Base-by-base conservation (phyloP, 2,888 invertebrate species). In the Sarcophaga subvicina region DNA sequence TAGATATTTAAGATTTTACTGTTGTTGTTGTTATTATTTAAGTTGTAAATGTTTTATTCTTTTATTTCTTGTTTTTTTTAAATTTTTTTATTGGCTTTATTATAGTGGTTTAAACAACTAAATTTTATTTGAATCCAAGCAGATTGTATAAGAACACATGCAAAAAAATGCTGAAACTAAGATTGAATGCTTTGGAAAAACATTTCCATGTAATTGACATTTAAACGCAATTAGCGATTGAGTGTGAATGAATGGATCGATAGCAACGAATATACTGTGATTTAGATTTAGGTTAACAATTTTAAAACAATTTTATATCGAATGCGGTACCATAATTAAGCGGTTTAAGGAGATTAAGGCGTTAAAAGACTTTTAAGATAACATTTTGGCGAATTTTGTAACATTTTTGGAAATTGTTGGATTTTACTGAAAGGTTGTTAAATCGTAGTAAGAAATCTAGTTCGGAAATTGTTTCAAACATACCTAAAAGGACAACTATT, bases 191-290 rank as follows among this genome's bases (percentile, higher is more conserved):
- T 70, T 64, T 69, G 76, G 12, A 62, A 77, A 47, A 83, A 83
- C 81, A 78, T 83, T 81, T 81, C 22, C 80, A 71, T 87, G 80
- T 87, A 83, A 87, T 81, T 87, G 86, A 83, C 86, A 83, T 78
- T 83, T 83, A 60, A 79, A 81, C 45, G 78, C 83, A 87, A 87
- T 78, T 83, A 83, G 71, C 62, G 75, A 78, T 75, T 66, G 27
- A 81, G 78, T 81, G 80, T 76, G 75, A 81, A 77, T 83, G 64
- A 79, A 75, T 75, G 73, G 49, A 49, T 49, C 14, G 14, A 12
- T 49, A 14, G 49, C 14, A 49, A 49, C 12, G 49, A 12, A 49
- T 14, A 49, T 49, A 37, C 37, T 25, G 27, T 27, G 1, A n/a
- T n/a, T n/a, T 10, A 37, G 37, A 71, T 59, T 63, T 75, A n/a